These are phyloP conservation scores for Ylistrum balloti DNA, from an alignment of 1,140 invertebrate genomes.

Conservation along the genomic window DNA sequence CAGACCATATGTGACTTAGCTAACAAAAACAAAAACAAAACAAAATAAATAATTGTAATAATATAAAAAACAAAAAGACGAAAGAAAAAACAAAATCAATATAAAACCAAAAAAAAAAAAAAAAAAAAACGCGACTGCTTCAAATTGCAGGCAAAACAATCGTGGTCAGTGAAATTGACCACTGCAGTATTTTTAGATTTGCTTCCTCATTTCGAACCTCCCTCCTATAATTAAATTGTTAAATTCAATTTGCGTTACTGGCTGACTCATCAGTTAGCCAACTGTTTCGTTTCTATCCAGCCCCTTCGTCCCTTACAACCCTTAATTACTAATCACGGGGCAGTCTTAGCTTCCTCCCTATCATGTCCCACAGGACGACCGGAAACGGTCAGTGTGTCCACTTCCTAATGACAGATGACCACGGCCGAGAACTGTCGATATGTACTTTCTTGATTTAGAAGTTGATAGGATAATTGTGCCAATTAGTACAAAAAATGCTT, in stretches of 20 bases:
- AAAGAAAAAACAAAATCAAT: too few relatives aligned
- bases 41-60: too few relatives aligned
- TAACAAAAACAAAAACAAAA: too few relatives aligned
- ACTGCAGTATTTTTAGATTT: too few relatives aligned
- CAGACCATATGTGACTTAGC: too few relatives aligned
- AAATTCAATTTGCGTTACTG: not conserved
- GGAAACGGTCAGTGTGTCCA: not conserved
- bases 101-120: too few relatives aligned
- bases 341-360: not conserved
- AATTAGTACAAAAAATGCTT: not conserved
- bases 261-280: not conserved
- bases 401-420: not conserved
- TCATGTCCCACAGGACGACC: not conserved
- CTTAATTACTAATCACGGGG: constrained; percentile 1
- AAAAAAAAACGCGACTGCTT: too few relatives aligned
- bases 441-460: constrained; percentile 3
- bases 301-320: not conserved
- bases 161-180: too few relatives aligned
- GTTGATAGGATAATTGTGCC: not conserved
- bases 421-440: not conserved
- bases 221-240: not conserved
- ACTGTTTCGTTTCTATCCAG: not conserved
- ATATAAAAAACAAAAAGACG: too few relatives aligned
- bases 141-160: too few relatives aligned
- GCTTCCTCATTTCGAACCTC: too few relatives aligned